Percentiles rank a stretch among this genome's conserved stretches.
Evolutionary conservation across 2,888 invertebrate species (phyloP).

Genomic region (Therioaphis trifolii): DNA sequence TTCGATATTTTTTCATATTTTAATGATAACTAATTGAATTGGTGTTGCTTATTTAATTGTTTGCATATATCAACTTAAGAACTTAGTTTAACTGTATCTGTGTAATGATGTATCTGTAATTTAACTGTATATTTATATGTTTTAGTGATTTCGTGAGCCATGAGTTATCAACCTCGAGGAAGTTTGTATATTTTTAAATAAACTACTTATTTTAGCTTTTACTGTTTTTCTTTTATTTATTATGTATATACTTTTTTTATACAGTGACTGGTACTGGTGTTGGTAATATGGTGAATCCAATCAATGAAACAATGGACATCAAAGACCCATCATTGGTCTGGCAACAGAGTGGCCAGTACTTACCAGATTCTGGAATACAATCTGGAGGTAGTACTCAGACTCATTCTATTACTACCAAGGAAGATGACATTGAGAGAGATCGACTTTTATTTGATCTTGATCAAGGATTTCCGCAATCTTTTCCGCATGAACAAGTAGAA

Average conservation of each 20-base stretch:
- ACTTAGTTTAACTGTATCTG: no score
- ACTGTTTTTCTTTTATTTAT: neutral
- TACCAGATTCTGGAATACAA: constrained; percentile 93
- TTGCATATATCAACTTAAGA: no score
- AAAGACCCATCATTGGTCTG: constrained; percentile 92
- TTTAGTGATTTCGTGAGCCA: neutral
- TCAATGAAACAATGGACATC: constrained; percentile 53
- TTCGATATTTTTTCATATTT: no score
- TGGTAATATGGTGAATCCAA: constrained; percentile 45
- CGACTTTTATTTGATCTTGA: constrained; percentile 90
- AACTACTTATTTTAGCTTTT: no score
- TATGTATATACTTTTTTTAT: neutral
- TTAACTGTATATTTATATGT: no score
- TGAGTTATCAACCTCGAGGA: constrained; percentile 52
- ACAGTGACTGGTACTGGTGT: constrained; percentile 36
- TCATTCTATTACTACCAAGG: constrained; percentile 92
- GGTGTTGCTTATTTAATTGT: no score
- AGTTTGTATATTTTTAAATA: constrained; percentile 38
- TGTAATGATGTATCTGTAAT: no score
- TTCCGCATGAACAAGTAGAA: constrained; percentile 95
- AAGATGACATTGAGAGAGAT: constrained; percentile 90
- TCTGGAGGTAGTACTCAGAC: constrained; percentile 95
- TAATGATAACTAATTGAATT: no score
- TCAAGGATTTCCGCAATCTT: constrained; percentile 88
- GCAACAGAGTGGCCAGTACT: constrained; percentile 89